A percentile compares a stretch with the other conserved stretches of the same genome.
These are phyloP conservation scores for Eublepharis macularius DNA, from an alignment of 2,113 vertebrate genomes.

Conservation along the genomic window DNA sequence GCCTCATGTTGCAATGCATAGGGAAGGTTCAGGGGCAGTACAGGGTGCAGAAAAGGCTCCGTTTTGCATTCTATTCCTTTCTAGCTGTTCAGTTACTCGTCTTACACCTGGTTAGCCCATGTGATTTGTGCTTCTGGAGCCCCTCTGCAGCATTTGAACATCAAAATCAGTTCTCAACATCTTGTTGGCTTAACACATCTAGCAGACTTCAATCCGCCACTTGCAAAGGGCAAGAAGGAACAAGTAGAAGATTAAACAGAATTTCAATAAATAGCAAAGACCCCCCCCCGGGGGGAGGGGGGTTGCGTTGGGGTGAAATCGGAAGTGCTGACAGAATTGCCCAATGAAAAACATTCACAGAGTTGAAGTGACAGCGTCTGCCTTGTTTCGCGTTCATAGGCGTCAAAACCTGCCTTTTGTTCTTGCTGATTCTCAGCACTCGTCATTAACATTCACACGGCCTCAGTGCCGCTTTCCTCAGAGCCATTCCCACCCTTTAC, in stretches of 20 bases:
- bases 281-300: background rate
- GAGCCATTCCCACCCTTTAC: too few relatives aligned
- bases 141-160: too few relatives aligned
- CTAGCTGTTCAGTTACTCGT: background rate
- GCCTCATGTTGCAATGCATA: background rate
- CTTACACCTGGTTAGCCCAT: background rate
- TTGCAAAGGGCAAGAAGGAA: background rate
- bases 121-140: background rate
- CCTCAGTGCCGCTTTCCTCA: too few relatives aligned
- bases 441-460: too few relatives aligned
- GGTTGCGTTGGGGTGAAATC: background rate
- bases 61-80: background rate
- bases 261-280: too few relatives aligned
- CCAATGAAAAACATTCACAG: background rate
- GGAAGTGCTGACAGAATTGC: background rate
- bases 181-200: background rate
- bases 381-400: background rate
- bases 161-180: too few relatives aligned
- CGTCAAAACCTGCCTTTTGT: background rate
- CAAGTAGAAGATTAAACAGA: background rate
- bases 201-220: background rate
- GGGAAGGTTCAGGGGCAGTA: background rate
- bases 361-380: background rate
- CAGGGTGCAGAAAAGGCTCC: background rate
- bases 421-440: too few relatives aligned